Base-by-base conservation (phyloP, 2,113 vertebrate genomes). In the Mustelus asterias region DNA sequence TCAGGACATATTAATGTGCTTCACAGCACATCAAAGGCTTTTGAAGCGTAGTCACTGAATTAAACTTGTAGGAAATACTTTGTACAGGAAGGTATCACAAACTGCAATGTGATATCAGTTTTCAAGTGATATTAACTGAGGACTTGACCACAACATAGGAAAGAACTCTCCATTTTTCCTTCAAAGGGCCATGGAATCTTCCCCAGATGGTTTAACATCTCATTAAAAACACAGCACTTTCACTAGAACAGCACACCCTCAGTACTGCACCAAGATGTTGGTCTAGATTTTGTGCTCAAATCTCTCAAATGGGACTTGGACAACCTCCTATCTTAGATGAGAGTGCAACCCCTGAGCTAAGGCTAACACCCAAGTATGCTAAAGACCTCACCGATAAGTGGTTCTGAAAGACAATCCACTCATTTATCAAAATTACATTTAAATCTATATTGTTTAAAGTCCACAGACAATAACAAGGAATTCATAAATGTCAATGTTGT, bases 391-490 rank as follows among this genome's bases (percentile, higher is more conserved):
- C 18, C 24, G 10, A 67, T 22, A 22, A 83, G 5, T 41, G 37
- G 1, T 44, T 0, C 65, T 65, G 14, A 93, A 90, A 93, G 60
- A 37, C 14, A 67, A n/a, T 10, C 29, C 65, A 60, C 54, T 67
- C n/a, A 90, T 60, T 90, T 90, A 60, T 29, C 94, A 72, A 72
- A 44, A 95, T 95, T 72, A 54, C 69, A 72, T 54, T 11, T 10
- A 95, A 95, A 26, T 72, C 70, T 29, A 48, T 69, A 70, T 70
- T 60, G 29, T 89, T 95, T 48, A 95, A 95, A 72, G 69, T 54
- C 89, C 24, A 95, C 6, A 41, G 37, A 95, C 94, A 72, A 29
- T 72, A 29, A 33, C 14, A 65, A 37, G 60, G 33, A 93, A 93
- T 65, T 93, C 89, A 93, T 72, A 54, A 4, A 69, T 94, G 44